Percentiles rank a stretch among this genome's conserved stretches.
phyloP scores from a whole-genome alignment of 2,113 vertebrate genomes.

The Hyaena hyaena region DNA sequence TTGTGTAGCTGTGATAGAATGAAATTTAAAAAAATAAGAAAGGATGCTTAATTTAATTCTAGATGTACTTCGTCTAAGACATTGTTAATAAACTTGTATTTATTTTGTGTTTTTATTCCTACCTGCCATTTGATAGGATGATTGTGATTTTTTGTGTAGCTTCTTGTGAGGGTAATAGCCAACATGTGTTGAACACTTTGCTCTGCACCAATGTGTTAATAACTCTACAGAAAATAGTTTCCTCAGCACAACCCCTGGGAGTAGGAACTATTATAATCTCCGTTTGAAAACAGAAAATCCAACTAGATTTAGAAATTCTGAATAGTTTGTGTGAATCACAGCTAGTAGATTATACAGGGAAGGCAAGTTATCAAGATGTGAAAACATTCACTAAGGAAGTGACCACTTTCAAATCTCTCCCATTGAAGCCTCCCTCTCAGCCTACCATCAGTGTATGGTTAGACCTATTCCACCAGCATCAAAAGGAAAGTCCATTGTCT shows the following conservation, averaged over 20 bases:
- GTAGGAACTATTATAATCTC: neutral
- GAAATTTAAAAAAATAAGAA: neutral
- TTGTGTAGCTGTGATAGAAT: neutral
- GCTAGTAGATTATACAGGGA: neutral
- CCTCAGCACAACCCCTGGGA: neutral
- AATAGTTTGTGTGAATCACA: neutral
- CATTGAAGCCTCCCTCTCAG: neutral
- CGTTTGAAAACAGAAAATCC: neutral
- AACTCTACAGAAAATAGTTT: neutral
- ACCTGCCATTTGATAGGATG: neutral
- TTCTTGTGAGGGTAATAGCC: slow-evolving; percentile 1
- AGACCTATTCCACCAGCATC: neutral
- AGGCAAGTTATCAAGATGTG: neutral
- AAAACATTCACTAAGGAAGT: neutral
- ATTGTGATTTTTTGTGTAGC: neutral
- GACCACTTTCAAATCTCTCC: neutral
- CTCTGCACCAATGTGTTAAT: neutral
- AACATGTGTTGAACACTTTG: neutral
- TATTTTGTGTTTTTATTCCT: neutral
- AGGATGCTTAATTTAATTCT: neutral
- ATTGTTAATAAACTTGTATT: neutral
- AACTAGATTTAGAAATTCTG: neutral
- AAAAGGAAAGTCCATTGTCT: neutral
- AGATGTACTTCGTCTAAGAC: neutral
- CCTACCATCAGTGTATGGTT: neutral